Conservation (phyloP, 2,113 vertebrate species). For the Mustelus asterias region DNA sequence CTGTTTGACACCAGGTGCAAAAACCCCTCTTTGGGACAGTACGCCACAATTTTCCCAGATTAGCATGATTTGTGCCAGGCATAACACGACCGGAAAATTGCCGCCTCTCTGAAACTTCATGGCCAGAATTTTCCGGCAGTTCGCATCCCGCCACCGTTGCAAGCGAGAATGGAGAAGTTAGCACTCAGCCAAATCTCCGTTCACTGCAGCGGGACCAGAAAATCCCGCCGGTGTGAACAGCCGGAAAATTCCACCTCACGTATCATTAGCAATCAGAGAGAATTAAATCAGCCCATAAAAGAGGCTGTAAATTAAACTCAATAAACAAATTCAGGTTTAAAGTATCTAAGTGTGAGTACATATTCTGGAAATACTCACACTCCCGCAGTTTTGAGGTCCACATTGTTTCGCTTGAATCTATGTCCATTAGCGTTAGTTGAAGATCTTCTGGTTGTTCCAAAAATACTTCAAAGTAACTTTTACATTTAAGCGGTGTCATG, state of each 20-base stretch:
- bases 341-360: not conserved
- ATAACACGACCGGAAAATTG: too few relatives aligned
- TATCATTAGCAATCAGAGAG: not conserved
- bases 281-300: not conserved
- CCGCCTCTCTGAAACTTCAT: too few relatives aligned
- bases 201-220: too few relatives aligned
- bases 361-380: conserved; percentile 50
- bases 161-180: too few relatives aligned
- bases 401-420: conserved; percentile 57
- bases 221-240: not conserved
- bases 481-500: conserved; percentile 60
- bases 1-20: too few relatives aligned
- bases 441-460: conserved; percentile 71
- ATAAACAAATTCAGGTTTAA: not conserved
- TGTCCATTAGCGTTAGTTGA: conserved; percentile 64
- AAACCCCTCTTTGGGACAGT: too few relatives aligned
- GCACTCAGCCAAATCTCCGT: too few relatives aligned
- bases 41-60: too few relatives aligned
- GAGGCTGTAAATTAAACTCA: not conserved
- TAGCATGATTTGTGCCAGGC: too few relatives aligned
- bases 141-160: too few relatives aligned
- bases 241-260: not conserved
- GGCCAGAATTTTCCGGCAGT: too few relatives aligned
- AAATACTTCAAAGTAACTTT: conserved; percentile 75
- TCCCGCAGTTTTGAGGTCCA: conserved; percentile 72